phyloP scores from a whole-genome alignment of 2,888 invertebrate genomes.

The Alloplasta piceator region DNA sequence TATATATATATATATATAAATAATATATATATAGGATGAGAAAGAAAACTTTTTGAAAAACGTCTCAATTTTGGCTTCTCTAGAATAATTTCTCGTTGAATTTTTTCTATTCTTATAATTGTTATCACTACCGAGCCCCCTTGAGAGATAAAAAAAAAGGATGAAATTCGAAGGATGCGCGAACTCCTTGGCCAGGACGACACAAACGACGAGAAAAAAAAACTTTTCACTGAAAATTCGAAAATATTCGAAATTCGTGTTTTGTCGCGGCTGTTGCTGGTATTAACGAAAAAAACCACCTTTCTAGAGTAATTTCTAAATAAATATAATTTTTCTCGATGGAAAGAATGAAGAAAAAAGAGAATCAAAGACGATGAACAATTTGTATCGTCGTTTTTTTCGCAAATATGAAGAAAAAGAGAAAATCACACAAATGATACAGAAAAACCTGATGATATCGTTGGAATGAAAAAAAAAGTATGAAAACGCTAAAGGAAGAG shows the following conservation, averaged over 20 bases:
- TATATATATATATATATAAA: too few relatives aligned
- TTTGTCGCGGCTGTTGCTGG: conserved; percentile 57
- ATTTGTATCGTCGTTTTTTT: conserved; percentile 51
- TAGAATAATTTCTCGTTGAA: conserved; percentile 38
- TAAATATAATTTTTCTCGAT: conserved; percentile 54
- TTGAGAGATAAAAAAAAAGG: conserved; percentile 31
- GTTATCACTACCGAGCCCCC: conserved; percentile 34
- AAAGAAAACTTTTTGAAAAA: too few relatives aligned
- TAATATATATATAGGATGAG: too few relatives aligned
- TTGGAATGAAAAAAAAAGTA: conserved; percentile 25
- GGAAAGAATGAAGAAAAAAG: conserved; percentile 14
- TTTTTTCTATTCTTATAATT: conserved; percentile 55
- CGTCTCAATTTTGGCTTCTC: background rate
- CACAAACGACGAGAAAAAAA: conserved; percentile 21
- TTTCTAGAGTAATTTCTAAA: conserved; percentile 66
- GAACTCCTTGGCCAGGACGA: conserved; percentile 50
- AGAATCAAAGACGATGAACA: conserved; percentile 37
- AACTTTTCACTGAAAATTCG: conserved; percentile 20
- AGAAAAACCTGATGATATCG: conserved; percentile 35
- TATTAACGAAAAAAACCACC: conserved; percentile 55
- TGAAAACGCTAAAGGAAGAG: conserved; percentile 42
- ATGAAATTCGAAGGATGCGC: conserved; percentile 23
- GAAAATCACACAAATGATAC: background rate
- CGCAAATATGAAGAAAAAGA: conserved; percentile 15
- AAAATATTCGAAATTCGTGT: conserved; percentile 35